phyloP scores from a whole-genome alignment of 2,888 invertebrate species.

The Gortyna flavago region DNA sequence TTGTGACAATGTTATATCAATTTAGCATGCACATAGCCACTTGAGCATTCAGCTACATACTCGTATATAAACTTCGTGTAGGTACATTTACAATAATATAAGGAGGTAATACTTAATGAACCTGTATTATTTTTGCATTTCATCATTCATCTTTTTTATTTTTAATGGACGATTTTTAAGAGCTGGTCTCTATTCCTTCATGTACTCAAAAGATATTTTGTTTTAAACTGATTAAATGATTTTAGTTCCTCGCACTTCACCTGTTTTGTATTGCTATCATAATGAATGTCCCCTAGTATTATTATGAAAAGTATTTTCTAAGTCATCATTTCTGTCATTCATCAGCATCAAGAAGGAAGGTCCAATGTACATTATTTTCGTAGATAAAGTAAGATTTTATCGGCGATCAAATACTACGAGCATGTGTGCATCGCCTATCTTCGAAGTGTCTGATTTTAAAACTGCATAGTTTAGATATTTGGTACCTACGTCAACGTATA shows the following conservation, averaged over 20 bases:
- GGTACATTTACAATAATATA: slow-evolving; percentile 60
- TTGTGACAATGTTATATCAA: slow-evolving; percentile 60
- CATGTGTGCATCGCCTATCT: slow-evolving; percentile 77
- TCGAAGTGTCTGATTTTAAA: slow-evolving; percentile 79
- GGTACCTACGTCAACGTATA: slow-evolving; percentile 69
- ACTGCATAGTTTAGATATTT: slow-evolving; percentile 71
- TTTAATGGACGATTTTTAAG: slow-evolving; percentile 79
- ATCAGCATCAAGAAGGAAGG: slow-evolving; percentile 73
- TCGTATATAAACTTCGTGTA: slow-evolving; percentile 62
- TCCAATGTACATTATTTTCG: slow-evolving; percentile 83
- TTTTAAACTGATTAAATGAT: slow-evolving; percentile 73
- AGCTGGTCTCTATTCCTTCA: slow-evolving; percentile 88
- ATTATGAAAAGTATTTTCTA: slow-evolving; percentile 76
- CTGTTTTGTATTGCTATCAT: slow-evolving; percentile 73
- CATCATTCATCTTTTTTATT: slow-evolving; percentile 78
- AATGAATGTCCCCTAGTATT: slow-evolving; percentile 70
- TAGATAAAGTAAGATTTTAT: slow-evolving; percentile 84
- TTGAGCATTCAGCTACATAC: slow-evolving; percentile 53
- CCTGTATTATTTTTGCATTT: slow-evolving; percentile 87
- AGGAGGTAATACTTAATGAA: slow-evolving; percentile 75
- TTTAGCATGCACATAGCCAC: slow-evolving; percentile 63
- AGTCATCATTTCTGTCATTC: slow-evolving; percentile 68
- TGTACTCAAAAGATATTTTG: slow-evolving; percentile 87
- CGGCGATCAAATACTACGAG: slow-evolving; percentile 76
- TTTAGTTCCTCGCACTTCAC: slow-evolving; percentile 77